phyloP scores from a whole-genome alignment of 1,140 invertebrate genomes.

The Caenorhabditis inopinata region DNA sequence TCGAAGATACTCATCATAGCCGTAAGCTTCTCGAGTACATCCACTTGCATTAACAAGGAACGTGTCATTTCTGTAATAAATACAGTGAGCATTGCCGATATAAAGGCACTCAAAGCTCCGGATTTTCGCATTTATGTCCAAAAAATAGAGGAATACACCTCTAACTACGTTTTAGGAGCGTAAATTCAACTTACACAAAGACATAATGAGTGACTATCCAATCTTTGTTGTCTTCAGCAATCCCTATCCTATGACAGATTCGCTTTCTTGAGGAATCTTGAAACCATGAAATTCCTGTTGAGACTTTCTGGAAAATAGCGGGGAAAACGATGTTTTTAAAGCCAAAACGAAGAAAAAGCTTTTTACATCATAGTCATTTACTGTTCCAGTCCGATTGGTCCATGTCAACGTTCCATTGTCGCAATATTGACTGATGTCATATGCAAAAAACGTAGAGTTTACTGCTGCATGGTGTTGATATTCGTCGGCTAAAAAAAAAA shows the following conservation, averaged over 20 bases:
- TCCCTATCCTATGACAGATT: background rate
- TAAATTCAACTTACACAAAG: background rate
- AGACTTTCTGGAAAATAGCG: background rate
- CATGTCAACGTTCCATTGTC: conserved; percentile 22
- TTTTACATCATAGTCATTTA: conserved; percentile 2
- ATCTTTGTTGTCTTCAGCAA: background rate
- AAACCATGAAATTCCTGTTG: background rate
- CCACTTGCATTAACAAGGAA: background rate
- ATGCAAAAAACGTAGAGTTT: background rate
- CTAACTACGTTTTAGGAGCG: too few relatives aligned
- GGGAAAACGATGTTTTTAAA: too few relatives aligned
- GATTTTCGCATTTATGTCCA: too few relatives aligned
- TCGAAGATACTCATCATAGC: background rate
- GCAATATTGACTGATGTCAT: conserved; percentile 3
- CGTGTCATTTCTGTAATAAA: background rate
- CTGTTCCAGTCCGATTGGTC: background rate
- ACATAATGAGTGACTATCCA: conserved; percentile 3
- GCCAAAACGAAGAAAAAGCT: too few relatives aligned
- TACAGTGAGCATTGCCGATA: too few relatives aligned
- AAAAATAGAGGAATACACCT: too few relatives aligned
- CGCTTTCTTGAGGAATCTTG: background rate
- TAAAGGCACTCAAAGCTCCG: too few relatives aligned
- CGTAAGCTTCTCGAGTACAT: background rate
- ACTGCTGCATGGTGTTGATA: background rate
- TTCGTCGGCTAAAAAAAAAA: background rate